Evolutionary conservation across 35 echinoderm and acorn worm species (phyloP).

Genomic region (Lytechinus variegatus): DNA sequence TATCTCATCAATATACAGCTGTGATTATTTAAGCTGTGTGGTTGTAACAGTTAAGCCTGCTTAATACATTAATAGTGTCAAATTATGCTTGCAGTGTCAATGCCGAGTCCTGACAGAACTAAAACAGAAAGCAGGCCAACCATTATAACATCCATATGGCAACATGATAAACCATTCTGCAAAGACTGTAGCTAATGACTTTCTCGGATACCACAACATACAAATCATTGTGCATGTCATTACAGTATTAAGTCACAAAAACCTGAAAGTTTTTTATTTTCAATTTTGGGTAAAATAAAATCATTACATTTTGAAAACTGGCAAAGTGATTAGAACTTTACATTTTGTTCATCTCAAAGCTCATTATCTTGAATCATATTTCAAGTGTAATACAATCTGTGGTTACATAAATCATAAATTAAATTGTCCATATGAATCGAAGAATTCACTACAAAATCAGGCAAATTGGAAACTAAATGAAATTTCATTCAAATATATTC

Average conservation of each 20-base stretch:
- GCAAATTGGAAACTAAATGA: background rate
- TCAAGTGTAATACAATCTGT: background rate
- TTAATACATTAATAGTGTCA: conserved; percentile 32
- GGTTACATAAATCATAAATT: background rate
- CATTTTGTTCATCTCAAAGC: background rate
- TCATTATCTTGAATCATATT: background rate
- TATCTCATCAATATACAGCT: conserved; percentile 12
- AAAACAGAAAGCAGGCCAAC: conserved; percentile 17
- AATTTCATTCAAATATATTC: background rate
- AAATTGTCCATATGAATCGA: background rate
- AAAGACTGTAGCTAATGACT: background rate
- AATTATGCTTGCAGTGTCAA: conserved; percentile 28
- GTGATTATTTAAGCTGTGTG: conserved; percentile 11
- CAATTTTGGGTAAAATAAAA: no score
- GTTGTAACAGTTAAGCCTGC: conserved; percentile 22
- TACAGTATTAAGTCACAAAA: background rate
- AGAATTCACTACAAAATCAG: background rate
- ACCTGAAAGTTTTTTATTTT: no score
- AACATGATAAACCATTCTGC: background rate
- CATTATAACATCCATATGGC: conserved; percentile 2
- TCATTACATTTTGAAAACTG: background rate
- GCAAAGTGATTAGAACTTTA: background rate
- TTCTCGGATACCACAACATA: background rate
- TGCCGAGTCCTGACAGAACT: background rate
- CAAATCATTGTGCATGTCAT: background rate